Evolutionary conservation across 2,797 vertebrate genomes (phyloP), one percentile per base, ranked within the genome.

Genomic region (Myotis findleyi): DNA sequence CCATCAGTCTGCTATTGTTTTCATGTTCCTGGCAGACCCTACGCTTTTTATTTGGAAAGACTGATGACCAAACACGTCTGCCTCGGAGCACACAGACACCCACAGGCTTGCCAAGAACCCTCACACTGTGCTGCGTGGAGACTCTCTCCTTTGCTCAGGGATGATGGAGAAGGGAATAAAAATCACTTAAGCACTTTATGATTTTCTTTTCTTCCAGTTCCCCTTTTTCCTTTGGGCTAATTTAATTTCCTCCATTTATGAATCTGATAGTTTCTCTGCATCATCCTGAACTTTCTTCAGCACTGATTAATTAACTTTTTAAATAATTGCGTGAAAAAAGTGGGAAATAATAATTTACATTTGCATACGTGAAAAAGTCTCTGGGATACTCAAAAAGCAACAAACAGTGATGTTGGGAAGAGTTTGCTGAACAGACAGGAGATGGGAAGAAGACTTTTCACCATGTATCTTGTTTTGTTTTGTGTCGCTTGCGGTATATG

Each of bases 41-140:
- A 38, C 27, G 81, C 64, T 0, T 97, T 97, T 97, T 96, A 87
- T 98, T 98, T 98, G 96, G 79, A 93, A 97, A 98, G 97, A 96
- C 96, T 96, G 68, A 93, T 94, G 94, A 96, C 93, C 95, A 98
- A 94, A 80, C 71, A 77, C 97, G 79, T 89, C 91, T 64, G 5
- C 75, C 57, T 69, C 96, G 49, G 93, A 95, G 93, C 82, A 33
- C 77, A 64, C 41, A 77, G 76, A 86, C 6, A 44, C 84, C 71
- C 77, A 36, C 49, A 89, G 72, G 41, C 91, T 76, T 95, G 95
- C 97, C 96, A 96, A 90, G 89, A 87, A 88, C 87, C 73, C 77
- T 36, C 55, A 80, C 41, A 21, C 30, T 95, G 87, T 49, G 86
- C 90, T 64, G 62, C 79, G 21, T 49, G 7, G 21, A 87, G 82